Evolutionary conservation across 2,888 invertebrate genomes (phyloP).

Genomic region (Aquatica leii): DNA sequence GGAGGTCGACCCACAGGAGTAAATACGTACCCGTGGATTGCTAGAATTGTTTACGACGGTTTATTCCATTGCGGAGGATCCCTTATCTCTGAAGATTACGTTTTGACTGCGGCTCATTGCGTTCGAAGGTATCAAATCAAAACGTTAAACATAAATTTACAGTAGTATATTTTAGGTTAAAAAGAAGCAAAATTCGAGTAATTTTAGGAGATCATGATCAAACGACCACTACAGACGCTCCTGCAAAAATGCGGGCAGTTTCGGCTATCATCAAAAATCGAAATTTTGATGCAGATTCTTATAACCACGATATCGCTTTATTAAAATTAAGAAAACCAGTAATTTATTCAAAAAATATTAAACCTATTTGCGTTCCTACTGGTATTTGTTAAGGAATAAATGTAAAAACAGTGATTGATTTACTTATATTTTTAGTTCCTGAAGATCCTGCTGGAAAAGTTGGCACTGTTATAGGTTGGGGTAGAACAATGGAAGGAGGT

Average conservation of each 20-base stretch:
- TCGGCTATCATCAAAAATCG: slow-evolving; percentile 80
- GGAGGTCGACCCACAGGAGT: slow-evolving; percentile 83
- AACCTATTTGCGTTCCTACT: slow-evolving; percentile 79
- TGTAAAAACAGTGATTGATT: not conserved
- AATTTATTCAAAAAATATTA: slow-evolving; percentile 75
- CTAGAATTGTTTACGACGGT: slow-evolving; percentile 84
- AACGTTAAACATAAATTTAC: not conserved
- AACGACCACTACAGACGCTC: slow-evolving; percentile 77
- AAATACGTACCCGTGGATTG: slow-evolving; percentile 89
- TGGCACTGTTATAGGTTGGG: slow-evolving; percentile 88
- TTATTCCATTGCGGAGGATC: slow-evolving; percentile 90
- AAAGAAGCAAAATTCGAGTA: slow-evolving; percentile 81
- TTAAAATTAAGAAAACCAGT: slow-evolving; percentile 80
- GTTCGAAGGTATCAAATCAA: slow-evolving; percentile 70
- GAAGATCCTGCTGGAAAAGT: slow-evolving; percentile 74
- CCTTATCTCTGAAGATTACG: slow-evolving; percentile 82
- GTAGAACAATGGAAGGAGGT: slow-evolving; percentile 83
- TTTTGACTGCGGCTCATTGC: slow-evolving; percentile 88
- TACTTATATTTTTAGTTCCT: slow-evolving; percentile 53
- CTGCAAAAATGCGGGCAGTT: slow-evolving; percentile 83
- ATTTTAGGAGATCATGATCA: slow-evolving; percentile 88
- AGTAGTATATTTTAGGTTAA: slow-evolving; percentile 65
- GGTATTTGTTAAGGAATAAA: no score
- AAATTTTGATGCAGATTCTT: slow-evolving; percentile 85
- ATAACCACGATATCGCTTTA: slow-evolving; percentile 87